These are phyloP conservation scores for Ctenoplectra terminalis DNA, from an alignment of 1,140 invertebrate genomes.

Conservation along the genomic window DNA sequence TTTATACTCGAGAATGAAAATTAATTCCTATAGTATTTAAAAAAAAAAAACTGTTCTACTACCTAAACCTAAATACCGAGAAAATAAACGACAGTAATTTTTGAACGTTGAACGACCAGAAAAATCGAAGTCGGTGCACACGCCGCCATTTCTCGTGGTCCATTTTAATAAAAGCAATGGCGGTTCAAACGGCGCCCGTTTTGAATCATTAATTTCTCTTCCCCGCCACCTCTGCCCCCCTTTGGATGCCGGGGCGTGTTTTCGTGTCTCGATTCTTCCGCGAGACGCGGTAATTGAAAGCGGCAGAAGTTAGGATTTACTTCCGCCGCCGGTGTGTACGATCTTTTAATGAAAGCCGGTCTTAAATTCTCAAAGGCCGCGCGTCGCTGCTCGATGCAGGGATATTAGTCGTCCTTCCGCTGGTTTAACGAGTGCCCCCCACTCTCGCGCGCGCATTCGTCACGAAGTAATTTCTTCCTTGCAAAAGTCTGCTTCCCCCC, in stretches of 20 bases:
- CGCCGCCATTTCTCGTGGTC: not conserved
- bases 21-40: too few relatives aligned
- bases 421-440: not conserved
- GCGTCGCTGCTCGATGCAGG: not conserved
- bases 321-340: not conserved
- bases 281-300: slow-evolving; percentile 12
- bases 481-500: not conserved
- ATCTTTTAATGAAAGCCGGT: slow-evolving; percentile 22
- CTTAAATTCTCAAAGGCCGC: slow-evolving; percentile 10
- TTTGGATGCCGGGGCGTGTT: not conserved
- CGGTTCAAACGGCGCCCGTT: not conserved
- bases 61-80: too few relatives aligned
- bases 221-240: too few relatives aligned
- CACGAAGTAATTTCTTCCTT: slow-evolving; percentile 11
- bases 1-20: too few relatives aligned
- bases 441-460: not conserved
- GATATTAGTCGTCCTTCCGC: slow-evolving; percentile 8
- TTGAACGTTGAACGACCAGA: too few relatives aligned
- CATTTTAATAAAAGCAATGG: not conserved
- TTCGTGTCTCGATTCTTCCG: not conserved
- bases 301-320: slow-evolving; percentile 5
- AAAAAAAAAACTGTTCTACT: too few relatives aligned
- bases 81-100: not conserved
- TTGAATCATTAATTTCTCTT: not conserved
- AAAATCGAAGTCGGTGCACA: not conserved